Percentiles rank a stretch among this genome's conserved stretches.
Conservation (phyloP, 1,140 invertebrate species). For the Pachypsylla venusta region DNA sequence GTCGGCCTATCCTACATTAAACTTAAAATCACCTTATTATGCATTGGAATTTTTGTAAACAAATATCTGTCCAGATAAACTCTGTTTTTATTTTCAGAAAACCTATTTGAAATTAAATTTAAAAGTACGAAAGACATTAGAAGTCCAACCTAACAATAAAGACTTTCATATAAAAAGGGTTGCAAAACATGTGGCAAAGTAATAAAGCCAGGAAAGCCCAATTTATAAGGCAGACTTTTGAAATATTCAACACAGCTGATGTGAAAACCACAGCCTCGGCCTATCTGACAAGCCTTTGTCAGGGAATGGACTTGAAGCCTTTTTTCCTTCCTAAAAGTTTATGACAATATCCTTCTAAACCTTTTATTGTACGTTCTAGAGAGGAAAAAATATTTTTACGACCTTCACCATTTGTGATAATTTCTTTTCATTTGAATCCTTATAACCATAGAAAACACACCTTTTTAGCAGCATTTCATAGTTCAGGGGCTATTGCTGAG, state of each 20-base stretch:
- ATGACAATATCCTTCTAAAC: not conserved
- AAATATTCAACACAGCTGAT: conserved; percentile 1
- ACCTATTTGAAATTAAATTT: not conserved
- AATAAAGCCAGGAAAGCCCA: conserved; percentile 5
- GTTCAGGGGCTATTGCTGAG: no score
- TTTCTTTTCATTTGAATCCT: conserved; percentile 6
- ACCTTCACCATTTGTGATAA: conserved; percentile 7
- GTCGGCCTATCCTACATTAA: no score
- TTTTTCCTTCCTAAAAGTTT: not conserved
- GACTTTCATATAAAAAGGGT: conserved; percentile 2
- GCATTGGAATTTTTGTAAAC: no score
- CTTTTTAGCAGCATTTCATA: no score
- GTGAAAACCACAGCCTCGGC: not conserved
- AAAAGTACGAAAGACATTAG: not conserved
- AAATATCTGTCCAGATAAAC: no score
- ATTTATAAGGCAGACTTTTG: not conserved
- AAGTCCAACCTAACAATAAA: conserved; percentile 6
- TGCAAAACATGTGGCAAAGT: conserved; percentile 8
- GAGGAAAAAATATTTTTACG: conserved; percentile 8
- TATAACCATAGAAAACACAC: no score
- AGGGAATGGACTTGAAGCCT: not conserved
- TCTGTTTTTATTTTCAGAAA: conserved; percentile 4
- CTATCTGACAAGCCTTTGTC: not conserved
- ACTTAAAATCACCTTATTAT: no score
- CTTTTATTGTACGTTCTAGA: not conserved